These are phyloP conservation scores for Pomatostomus ruficeps DNA, from an alignment of 2,113 vertebrate species.

Conservation along the genomic window DNA sequence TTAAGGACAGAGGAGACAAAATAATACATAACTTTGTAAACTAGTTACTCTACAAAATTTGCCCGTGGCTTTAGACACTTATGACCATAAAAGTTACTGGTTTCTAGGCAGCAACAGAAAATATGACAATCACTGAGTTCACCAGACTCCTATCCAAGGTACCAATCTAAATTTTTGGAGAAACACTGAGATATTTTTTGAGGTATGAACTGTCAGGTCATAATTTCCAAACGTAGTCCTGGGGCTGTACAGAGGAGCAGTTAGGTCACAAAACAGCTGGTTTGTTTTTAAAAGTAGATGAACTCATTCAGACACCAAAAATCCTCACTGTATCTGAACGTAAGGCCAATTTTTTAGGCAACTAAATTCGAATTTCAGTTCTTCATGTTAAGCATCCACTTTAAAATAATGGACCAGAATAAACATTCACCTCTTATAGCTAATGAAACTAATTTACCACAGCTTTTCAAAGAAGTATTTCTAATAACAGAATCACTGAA, in stretches of 20 bases:
- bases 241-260: neutral
- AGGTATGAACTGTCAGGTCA: neutral
- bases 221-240: neutral
- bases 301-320: neutral
- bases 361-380: neutral
- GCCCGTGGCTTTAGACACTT: neutral
- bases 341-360: neutral
- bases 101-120: neutral
- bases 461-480: constrained; percentile 45
- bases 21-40: neutral
- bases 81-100: neutral
- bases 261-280: neutral
- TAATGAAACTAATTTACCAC: constrained; percentile 58
- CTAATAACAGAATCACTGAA: constrained; percentile 37
- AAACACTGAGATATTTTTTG: neutral
- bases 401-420: constrained; percentile 40
- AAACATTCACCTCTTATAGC: neutral
- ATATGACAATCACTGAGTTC: neutral
- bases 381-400: constrained; percentile 12
- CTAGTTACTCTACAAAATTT: neutral
- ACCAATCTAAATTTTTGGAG: neutral
- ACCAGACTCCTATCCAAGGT: neutral
- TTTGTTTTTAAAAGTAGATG: neutral
- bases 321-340: neutral
- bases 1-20: neutral